Percentiles rank a stretch among this genome's conserved stretches.
phyloP scores from a whole-genome alignment of 1,140 invertebrate genomes.

The Leptopilina boulardi region DNA sequence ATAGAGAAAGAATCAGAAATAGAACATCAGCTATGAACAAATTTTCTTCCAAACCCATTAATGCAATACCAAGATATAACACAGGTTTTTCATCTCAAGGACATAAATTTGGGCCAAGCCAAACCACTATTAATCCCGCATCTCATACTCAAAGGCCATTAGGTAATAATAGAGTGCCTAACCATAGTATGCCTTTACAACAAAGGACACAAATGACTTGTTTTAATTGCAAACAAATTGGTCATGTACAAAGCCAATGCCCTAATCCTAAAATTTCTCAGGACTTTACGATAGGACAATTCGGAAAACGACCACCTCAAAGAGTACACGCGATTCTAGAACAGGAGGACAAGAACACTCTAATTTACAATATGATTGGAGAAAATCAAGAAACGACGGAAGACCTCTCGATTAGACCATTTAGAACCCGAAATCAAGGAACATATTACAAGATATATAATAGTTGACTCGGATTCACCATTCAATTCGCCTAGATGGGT shows the following conservation, averaged over 20 bases:
- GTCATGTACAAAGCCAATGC: neutral
- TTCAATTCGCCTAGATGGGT: constrained; percentile 54
- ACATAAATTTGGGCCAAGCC: no score
- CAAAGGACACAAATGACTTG: neutral
- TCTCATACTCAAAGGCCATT: no score
- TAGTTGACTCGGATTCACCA: no score
- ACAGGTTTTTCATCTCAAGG: no score
- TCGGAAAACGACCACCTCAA: neutral
- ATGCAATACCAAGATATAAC: no score
- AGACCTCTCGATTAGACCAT: constrained; percentile 23
- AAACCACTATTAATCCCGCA: no score
- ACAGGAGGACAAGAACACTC: no score
- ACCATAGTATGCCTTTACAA: neutral
- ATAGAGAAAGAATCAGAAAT: neutral
- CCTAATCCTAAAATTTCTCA: neutral
- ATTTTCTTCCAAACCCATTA: neutral
- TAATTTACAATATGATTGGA: no score
- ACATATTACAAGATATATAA: constrained; percentile 41
- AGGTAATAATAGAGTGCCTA: neutral
- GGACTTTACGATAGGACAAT: neutral
- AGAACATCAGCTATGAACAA: neutral
- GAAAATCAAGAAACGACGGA: no score
- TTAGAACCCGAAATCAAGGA: neutral
- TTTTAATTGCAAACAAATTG: neutral
- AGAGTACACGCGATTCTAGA: neutral